These are phyloP conservation scores for Perognathus longimembris DNA, from an alignment of 2,113 vertebrate species.

Conservation along the genomic window DNA sequence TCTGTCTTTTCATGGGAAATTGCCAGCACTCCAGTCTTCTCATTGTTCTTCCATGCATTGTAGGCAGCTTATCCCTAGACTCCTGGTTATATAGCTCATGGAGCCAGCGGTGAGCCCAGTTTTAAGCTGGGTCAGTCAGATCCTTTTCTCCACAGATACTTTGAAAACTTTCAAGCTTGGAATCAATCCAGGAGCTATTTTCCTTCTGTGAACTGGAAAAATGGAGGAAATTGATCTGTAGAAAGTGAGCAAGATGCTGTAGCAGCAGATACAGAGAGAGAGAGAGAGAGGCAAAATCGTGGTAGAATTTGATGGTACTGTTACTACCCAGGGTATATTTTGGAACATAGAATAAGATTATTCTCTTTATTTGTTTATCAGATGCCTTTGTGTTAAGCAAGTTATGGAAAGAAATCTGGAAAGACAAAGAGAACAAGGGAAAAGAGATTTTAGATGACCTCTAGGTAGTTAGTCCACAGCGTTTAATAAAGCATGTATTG, in stretches of 20 bases:
- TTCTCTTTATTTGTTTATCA: neutral
- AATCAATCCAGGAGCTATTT: conserved; percentile 7
- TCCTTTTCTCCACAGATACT: neutral
- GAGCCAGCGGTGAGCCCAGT: neutral
- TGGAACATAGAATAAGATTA: neutral
- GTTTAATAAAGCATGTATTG: neutral
- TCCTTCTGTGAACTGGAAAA: neutral
- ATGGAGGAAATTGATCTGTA: neutral
- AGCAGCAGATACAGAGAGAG: neutral
- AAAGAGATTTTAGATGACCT: neutral
- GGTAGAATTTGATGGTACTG: neutral
- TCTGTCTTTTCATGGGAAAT: neutral
- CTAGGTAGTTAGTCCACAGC: neutral
- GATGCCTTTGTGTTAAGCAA: conserved; percentile 23
- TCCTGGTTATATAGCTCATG: neutral
- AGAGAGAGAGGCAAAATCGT: no score
- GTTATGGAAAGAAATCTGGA: neutral
- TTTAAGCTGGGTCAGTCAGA: neutral
- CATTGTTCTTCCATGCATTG: neutral
- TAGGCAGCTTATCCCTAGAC: neutral
- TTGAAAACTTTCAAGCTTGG: neutral
- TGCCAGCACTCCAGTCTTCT: neutral
- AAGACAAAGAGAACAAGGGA: neutral
- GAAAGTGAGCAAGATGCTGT: neutral
- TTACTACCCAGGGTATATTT: neutral